Base-by-base conservation (phyloP, 2,797 vertebrate species). In the Pseudopleuronectes americanus region DNA sequence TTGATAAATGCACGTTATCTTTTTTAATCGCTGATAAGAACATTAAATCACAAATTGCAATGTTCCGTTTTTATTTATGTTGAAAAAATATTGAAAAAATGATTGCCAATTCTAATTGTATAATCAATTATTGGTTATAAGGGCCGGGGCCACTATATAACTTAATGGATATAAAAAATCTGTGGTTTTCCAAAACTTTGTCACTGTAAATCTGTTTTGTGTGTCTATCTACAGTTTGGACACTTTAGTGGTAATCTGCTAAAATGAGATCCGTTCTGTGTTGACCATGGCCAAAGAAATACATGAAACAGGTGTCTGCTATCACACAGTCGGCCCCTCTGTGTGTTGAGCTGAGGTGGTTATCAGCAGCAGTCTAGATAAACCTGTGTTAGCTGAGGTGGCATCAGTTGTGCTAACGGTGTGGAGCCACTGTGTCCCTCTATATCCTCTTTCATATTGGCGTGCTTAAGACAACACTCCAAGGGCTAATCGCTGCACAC, bases 401-500 rank as follows among this genome's bases (percentile, higher is more conserved):
- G 58, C 69, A 83, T 80, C 74, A 52, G 57, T 45, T 19, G 22
- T 45, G 24, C 60, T 69, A 76, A 76, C 52, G 48, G 31, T 23
- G 57, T 62, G 41, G 80, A 80, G 51, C 62, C 47, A 14, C 53
- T 36, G 68, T 78, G 73, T 75, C 64, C 63, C 36, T 58, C 36
- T 54, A n/a, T 71, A 71, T 78, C 75, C 68, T 62, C 63, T 74
- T 80, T 84, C 56, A 88, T 68, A 74, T 59, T 74, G 71, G 19
- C 64, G 64, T 52, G 70, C 73, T 81, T 74, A 81, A 85, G 80
- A 86, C 84, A 86, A 83, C 86, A 80, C 60, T 80, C 74, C 61
- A 57, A 28, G 68, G 49, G 79, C 75, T 91, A 89, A 92, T 91
- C 84, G 81, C 71, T 59, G 68, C 81, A 76, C 61, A 62, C 57